These are phyloP conservation scores for Riparia riparia DNA, from an alignment of 2,113 vertebrate genomes.

Conservation along the genomic window DNA sequence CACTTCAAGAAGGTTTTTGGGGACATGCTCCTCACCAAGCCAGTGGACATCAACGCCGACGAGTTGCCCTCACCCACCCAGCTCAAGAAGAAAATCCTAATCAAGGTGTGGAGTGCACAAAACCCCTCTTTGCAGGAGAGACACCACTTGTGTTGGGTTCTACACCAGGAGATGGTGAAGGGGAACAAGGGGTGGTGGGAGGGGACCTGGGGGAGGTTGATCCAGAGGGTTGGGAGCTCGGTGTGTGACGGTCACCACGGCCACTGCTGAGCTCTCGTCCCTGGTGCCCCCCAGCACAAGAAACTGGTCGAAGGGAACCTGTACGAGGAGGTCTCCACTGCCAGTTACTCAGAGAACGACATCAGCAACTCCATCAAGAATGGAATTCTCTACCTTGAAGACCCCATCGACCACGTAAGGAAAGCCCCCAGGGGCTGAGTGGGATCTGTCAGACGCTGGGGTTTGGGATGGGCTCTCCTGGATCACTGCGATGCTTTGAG, in stretches of 20 bases:
- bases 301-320: conserved; percentile 88
- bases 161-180: not conserved
- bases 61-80: conserved; percentile 86
- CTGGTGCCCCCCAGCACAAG: conserved; percentile 80
- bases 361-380: conserved; percentile 91
- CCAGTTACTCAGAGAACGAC: conserved; percentile 88
- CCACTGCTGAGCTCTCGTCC: not conserved
- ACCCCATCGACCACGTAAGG: conserved; percentile 86
- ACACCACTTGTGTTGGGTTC: not conserved
- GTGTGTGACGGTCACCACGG: not conserved
- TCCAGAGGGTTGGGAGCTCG: not conserved
- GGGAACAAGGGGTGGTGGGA: not conserved
- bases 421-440: accelerated
- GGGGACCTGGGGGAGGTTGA: not conserved
- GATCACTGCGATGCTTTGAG: not conserved
- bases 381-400: conserved; percentile 88
- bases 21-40: conserved; percentile 88
- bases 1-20: conserved; percentile 90
- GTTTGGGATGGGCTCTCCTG: not conserved
- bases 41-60: conserved; percentile 82
- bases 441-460: accelerated
- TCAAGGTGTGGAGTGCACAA: conserved; percentile 76
- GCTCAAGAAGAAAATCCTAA: conserved; percentile 88
- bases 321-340: conserved; percentile 84
- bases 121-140: not conserved